Base-by-base conservation (phyloP, 1,140 invertebrate genomes). In the Catajapyx aquilonaris region DNA sequence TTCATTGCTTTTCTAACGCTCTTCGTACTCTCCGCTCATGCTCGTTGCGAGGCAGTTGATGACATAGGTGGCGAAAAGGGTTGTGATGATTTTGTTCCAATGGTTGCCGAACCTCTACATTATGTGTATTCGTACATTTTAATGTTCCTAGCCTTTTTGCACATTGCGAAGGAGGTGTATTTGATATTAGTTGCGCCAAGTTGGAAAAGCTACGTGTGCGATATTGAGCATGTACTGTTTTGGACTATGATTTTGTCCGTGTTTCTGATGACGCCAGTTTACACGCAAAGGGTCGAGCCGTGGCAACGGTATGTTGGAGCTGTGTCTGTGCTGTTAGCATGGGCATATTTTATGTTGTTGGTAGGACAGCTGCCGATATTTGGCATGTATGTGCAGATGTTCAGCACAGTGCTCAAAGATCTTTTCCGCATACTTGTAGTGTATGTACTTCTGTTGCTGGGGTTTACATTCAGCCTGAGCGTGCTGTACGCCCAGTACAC, bases 371-470 rank as follows among this genome's bases (percentile, higher is more conserved):
- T 85, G 18, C 81, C 81, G 2, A 65, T 81, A 37, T 83, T 84
- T 52, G 81, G 80, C 19, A 75, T 79, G 1, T 86, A 85, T 50
- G 78, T 85, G 9, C 79, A 80, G 0, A 84, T 83, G 80, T 84
- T 81, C 43, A 79, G 78, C 0, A 73, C 75, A 51, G 78, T 83
- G 0, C 77, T 81, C 48, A 76, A 73, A 20, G 80, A 85, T 61
- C 81, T 86, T 37, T 73, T 76, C 18, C 84, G 84, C 51, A 60
- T 86, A 7, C 60, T 86, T 15, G 61, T 81, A 49, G 80, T 79
- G 7, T 86, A 86, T 51, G 75, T 76, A 1, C 84, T 79, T 48
- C 65, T 86, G 31, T 54, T 85, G 7, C 75, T 85, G 17, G 81
- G 80, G 0, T 86, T 85, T 46, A 81, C 79, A 1, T 76, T 83